These are phyloP conservation scores for Enhydra lutris DNA, from an alignment of 2,113 vertebrate genomes.

Conservation along the genomic window DNA sequence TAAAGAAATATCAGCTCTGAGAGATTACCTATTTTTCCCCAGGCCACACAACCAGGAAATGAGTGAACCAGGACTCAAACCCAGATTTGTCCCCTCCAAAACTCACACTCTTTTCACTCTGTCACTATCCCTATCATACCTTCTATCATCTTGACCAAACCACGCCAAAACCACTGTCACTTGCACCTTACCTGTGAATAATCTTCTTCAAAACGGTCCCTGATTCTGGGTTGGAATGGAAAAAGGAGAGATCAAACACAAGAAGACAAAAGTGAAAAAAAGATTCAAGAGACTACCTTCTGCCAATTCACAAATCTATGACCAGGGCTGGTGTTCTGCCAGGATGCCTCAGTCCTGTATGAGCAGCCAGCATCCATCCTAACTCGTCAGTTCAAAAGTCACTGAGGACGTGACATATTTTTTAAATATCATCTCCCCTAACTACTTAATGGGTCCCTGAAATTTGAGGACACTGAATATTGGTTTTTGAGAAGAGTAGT, in stretches of 20 bases:
- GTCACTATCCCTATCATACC: background rate
- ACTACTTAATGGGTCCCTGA: background rate
- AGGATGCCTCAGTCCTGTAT: background rate
- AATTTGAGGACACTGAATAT: conserved; percentile 1
- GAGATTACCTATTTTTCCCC: background rate
- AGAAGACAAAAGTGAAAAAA: background rate
- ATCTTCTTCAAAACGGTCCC: background rate
- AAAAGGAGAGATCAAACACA: background rate
- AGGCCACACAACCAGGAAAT: background rate
- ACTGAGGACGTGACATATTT: background rate
- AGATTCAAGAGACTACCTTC: background rate
- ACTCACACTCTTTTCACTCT: background rate
- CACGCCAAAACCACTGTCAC: background rate
- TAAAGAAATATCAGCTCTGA: background rate
- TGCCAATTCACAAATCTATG: background rate
- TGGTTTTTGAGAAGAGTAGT: conserved; percentile 34
- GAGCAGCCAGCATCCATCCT: background rate
- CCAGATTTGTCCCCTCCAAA: background rate
- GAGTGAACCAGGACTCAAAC: background rate
- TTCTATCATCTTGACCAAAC: background rate
- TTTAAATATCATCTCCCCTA: background rate
- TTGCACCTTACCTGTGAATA: background rate
- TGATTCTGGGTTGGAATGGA: background rate
- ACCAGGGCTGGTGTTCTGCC: background rate
- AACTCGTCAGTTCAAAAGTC: background rate